A percentile compares a stretch with the other conserved stretches of the same genome.
These are phyloP conservation scores for Ormyrus thymus DNA, from an alignment of 2,888 invertebrate species.

Conservation along the genomic window DNA sequence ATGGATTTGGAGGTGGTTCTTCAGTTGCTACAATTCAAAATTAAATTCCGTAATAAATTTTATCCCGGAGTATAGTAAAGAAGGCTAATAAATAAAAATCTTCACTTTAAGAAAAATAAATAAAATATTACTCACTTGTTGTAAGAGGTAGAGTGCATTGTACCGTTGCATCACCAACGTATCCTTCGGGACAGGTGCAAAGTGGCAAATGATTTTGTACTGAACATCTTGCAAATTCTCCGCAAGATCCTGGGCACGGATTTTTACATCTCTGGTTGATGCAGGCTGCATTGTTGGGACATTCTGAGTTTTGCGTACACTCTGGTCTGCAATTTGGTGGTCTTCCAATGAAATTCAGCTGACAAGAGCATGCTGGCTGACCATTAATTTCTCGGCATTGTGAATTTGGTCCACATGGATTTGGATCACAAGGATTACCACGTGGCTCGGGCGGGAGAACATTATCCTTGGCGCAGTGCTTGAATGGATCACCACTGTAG, in stretches of 20 bases:
- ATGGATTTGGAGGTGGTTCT: constrained; percentile 79
- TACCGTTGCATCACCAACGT: constrained; percentile 84
- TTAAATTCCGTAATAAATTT: too few species aligned
- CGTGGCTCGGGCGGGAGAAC: constrained; percentile 69
- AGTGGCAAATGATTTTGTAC: constrained; percentile 90
- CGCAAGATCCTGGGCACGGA: constrained; percentile 89
- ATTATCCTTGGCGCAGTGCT: constrained; percentile 81
- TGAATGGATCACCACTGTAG: constrained; percentile 88
- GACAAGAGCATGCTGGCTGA: constrained; percentile 90
- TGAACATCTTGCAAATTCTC: constrained; percentile 86
- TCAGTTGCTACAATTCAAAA: constrained; percentile 57
- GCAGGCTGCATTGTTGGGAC: constrained; percentile 88
- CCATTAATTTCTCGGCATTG: constrained; percentile 87
- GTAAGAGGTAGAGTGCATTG: constrained; percentile 76
- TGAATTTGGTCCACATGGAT: constrained; percentile 90
- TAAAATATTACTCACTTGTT: constrained; percentile 65
- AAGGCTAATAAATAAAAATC: too few species aligned
- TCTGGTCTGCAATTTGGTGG: constrained; percentile 92
- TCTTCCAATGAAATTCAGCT: constrained; percentile 87
- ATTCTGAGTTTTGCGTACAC: constrained; percentile 87
- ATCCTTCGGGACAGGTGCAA: constrained; percentile 89
- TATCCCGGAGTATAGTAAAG: too few species aligned
- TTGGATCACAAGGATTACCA: constrained; percentile 85
- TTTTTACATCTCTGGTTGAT: constrained; percentile 87
- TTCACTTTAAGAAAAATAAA: not conserved